A percentile compares a stretch with the other conserved stretches of the same genome.
Conservation (phyloP, 1,140 invertebrate genomes). For the Drosophila carrolli region DNA sequence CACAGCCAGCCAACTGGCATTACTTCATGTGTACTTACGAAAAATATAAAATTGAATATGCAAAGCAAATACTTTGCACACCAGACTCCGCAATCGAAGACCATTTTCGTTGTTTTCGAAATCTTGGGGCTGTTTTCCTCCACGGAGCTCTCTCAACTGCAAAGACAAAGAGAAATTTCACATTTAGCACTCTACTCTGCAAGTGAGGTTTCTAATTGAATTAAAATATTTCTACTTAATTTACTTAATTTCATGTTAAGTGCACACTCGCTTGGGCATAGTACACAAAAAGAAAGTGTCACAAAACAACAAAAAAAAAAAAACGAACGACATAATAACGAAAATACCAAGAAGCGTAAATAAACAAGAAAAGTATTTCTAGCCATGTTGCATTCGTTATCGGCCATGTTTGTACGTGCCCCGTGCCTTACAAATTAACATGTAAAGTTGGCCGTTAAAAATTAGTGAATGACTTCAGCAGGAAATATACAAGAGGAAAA, state of each 20-base stretch:
- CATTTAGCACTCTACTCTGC: constrained; percentile 1
- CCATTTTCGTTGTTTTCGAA: constrained; percentile 84
- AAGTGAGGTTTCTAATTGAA: constrained; percentile 45
- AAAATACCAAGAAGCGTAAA: constrained; percentile 40
- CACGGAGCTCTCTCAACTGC: constrained; percentile 42
- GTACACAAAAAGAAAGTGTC: constrained; percentile 58
- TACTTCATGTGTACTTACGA: constrained; percentile 87
- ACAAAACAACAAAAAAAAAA: constrained; percentile 15
- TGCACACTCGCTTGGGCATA: constrained; percentile 34
- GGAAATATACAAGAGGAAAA: constrained; percentile 15
- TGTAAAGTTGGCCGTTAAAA: constrained; percentile 61
- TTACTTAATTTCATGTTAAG: constrained; percentile 57
- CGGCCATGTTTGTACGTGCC: constrained; percentile 52
- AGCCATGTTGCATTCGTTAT: constrained; percentile 52
- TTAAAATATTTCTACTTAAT: constrained; percentile 53
- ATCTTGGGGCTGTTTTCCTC: constrained; percentile 70
- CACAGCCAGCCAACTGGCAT: background rate
- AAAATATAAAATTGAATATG: constrained; percentile 91
- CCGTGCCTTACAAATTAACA: constrained; percentile 77
- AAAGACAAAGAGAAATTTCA: constrained; percentile 44
- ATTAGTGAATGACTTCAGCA: constrained; percentile 27
- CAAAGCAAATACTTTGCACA: constrained; percentile 91
- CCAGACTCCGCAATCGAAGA: constrained; percentile 86
- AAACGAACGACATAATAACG: constrained; percentile 12
- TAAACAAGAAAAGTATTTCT: constrained; percentile 39